phyloP scores from a whole-genome alignment of 2,113 vertebrate genomes.

The Grammomys surdaster region DNA sequence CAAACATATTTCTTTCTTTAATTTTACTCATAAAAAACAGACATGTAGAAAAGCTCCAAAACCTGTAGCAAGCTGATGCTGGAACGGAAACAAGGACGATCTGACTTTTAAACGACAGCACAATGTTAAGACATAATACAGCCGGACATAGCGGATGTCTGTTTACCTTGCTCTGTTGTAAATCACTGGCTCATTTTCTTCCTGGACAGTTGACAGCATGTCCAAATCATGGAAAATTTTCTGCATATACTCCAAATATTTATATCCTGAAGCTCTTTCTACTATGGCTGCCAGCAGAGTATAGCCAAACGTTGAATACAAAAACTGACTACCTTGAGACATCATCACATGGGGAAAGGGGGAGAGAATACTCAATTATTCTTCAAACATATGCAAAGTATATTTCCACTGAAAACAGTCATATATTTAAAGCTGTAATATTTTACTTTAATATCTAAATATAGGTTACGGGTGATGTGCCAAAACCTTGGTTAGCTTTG shows the following conservation, averaged over 20 bases:
- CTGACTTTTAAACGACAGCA: background rate
- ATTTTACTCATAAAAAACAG: slow-evolving; percentile 35
- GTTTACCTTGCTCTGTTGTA: slow-evolving; percentile 97
- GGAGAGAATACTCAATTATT: slow-evolving; percentile 74
- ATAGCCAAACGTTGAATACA: slow-evolving; percentile 98
- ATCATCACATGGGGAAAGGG: slow-evolving; percentile 42
- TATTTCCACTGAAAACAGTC: slow-evolving; percentile 46
- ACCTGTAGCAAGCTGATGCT: slow-evolving; percentile 25
- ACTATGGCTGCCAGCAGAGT: slow-evolving; percentile 95
- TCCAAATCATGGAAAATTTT: slow-evolving; percentile 95
- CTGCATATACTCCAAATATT: slow-evolving; percentile 95
- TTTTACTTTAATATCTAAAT: slow-evolving; percentile 60
- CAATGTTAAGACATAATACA: background rate
- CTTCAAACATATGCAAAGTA: slow-evolving; percentile 62
- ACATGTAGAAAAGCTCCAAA: slow-evolving; percentile 38
- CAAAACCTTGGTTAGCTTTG: background rate
- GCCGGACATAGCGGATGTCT: background rate
- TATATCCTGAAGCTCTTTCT: slow-evolving; percentile 93
- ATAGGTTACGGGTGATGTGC: background rate
- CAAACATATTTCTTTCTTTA: slow-evolving; percentile 27
- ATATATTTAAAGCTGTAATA: slow-evolving; percentile 42
- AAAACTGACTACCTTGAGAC: slow-evolving; percentile 93
- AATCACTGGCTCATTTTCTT: slow-evolving; percentile 96
- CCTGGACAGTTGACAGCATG: slow-evolving; percentile 95
- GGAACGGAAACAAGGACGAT: slow-evolving; percentile 28